A percentile compares a stretch with the other conserved stretches of the same genome.
These are phyloP conservation scores for Dreissena rostriformis DNA, from an alignment of 1,140 invertebrate genomes.

Conservation along the genomic window DNA sequence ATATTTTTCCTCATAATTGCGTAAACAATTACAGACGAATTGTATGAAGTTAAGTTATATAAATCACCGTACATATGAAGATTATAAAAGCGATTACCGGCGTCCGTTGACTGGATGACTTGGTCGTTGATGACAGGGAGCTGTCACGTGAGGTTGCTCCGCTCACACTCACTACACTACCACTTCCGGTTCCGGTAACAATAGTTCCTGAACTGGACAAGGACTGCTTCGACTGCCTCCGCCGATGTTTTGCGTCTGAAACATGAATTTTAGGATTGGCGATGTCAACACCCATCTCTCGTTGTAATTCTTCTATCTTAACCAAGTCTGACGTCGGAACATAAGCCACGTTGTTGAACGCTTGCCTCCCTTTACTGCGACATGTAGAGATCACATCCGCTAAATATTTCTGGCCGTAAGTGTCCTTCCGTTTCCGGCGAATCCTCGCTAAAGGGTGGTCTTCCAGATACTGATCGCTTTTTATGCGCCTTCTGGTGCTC, in stretches of 20 bases:
- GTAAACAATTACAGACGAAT: no score
- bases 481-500: not conserved
- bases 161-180: no score
- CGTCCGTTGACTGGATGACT: no score
- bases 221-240: no score
- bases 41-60: no score
- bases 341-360: not conserved
- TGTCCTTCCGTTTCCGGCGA: not conserved
- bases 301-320: not conserved
- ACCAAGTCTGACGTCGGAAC: not conserved
- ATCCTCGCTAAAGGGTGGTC: not conserved
- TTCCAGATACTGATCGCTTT: not conserved
- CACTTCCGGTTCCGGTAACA: no score
- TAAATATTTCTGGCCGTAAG: not conserved
- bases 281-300: not conserved
- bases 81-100: no score
- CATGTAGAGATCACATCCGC: not conserved
- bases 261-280: not conserved
- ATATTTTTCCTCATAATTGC: no score
- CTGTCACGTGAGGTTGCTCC: no score
- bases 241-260: not conserved
- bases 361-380: not conserved
- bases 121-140: no score
- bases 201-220: no score
- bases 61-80: no score